Base-by-base conservation (phyloP, 2,888 invertebrate species). In the Eilema caniola region DNA sequence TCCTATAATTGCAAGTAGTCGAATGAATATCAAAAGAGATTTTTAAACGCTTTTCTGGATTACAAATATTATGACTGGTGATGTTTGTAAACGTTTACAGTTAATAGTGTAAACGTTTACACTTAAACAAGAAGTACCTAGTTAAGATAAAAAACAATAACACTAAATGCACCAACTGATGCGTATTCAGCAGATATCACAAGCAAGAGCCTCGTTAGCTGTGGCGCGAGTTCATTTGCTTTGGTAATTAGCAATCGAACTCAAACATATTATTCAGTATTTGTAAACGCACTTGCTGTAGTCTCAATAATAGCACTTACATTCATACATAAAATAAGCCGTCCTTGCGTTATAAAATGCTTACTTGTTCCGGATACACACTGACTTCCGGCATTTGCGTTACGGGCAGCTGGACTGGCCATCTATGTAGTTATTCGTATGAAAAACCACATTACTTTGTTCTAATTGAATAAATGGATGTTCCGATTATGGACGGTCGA, bases 191-290 rank as follows among this genome's bases (percentile, higher is more conserved):
- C 28, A 28, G 28, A n/a, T 5, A 61, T 10, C 24, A 3, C 12
- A 61, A 31, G 25, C 16, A 14, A 14, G 23, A 28, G 31, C 12
- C 60, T 31, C 7, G 61, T 33, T n/a, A 20, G 28, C n/a, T 66
- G 64, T 28, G n/a, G 57, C 37, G 20, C 28, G 47, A 31, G 61
- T 68, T 61, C 67, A 71, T 71, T 71, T 67, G 71, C 64, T 33
- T 64, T 67, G 64, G 61, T 71, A 67, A 67, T 71, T 67, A 71
- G 33, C 60, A 25, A 61, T 31, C 31, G 2, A 28, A 53, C 37
- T 31, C 41, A 60, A 47, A 60, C 59, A 33, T 33, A 33, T 53
- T 23, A 53, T 23, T 8, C 53, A 56, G 53, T 65, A 53, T 65
- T 65, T 31, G 28, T 47, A 56, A 65, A 56, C 56, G 64, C 64